phyloP scores from a whole-genome alignment of 35 echinoderm and acorn worm genomes.

The Apostichopus parvimensis region DNA sequence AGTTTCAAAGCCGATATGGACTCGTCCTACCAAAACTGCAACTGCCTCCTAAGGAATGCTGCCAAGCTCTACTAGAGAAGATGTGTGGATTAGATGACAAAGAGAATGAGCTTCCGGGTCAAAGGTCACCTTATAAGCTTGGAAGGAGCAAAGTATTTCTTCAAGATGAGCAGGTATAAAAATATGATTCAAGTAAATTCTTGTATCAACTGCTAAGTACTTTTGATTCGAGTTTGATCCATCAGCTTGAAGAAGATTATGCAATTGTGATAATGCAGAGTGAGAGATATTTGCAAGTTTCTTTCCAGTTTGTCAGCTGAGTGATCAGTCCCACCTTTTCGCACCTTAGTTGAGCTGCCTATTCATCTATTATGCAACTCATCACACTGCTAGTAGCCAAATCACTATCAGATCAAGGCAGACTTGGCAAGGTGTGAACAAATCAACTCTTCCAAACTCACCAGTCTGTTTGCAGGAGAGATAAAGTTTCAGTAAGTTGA shows the following conservation, averaged over 20 bases:
- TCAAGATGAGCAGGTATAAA: constrained; percentile 72
- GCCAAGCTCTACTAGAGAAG: constrained; percentile 55
- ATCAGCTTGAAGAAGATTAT: too few relatives aligned
- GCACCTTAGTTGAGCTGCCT: too few relatives aligned
- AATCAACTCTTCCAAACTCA: too few relatives aligned
- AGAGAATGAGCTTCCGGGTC: constrained; percentile 60
- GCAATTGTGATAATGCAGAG: background rate
- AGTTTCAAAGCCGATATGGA: constrained; percentile 70
- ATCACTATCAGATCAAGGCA: too few relatives aligned
- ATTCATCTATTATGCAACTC: too few relatives aligned
- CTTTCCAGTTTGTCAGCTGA: too few relatives aligned
- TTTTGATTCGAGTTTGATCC: too few relatives aligned
- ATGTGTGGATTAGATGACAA: constrained; percentile 76
- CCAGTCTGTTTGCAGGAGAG: too few relatives aligned
- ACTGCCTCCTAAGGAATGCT: constrained; percentile 3
- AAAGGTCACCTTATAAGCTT: constrained; percentile 46
- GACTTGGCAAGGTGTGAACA: too few relatives aligned
- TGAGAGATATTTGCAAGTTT: background rate
- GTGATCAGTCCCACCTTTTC: too few relatives aligned
- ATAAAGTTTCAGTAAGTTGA: too few relatives aligned
- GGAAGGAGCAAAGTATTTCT: constrained; percentile 92
- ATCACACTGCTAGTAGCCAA: too few relatives aligned
- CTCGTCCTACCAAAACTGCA: constrained; percentile 29
- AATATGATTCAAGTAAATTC: background rate
- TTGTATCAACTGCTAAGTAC: background rate